Percentiles rank a stretch among this genome's conserved stretches.
These are phyloP conservation scores for Platycheirus albimanus DNA, from an alignment of 2,888 invertebrate genomes.

Conservation along the genomic window DNA sequence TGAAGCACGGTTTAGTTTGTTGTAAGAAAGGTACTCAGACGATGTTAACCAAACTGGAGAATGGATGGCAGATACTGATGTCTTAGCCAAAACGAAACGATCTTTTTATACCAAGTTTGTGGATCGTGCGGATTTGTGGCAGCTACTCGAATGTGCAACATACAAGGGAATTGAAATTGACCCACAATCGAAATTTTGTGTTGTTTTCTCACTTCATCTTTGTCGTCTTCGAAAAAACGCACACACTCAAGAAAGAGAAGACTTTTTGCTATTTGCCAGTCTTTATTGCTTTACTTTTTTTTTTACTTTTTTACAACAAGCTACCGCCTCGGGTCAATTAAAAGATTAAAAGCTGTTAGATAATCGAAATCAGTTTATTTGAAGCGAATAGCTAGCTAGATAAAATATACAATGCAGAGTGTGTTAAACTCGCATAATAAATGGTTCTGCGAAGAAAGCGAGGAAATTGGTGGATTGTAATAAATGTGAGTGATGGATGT, in stretches of 20 bases:
- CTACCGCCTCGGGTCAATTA: constrained; percentile 62
- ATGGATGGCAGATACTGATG: constrained; percentile 64
- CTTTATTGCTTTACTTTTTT: constrained; percentile 29
- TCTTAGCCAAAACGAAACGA: constrained; percentile 56
- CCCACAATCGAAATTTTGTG: constrained; percentile 60
- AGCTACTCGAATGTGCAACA: constrained; percentile 66
- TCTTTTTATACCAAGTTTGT: constrained; percentile 64
- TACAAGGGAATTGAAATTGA: constrained; percentile 57
- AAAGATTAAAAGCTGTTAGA: constrained; percentile 66
- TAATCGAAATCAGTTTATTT: constrained; percentile 49
- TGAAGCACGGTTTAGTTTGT: constrained; percentile 43
- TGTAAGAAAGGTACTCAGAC: constrained; percentile 52
- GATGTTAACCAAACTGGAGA: constrained; percentile 64
- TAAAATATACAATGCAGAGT: constrained; percentile 5
- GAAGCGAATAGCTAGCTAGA: constrained; percentile 35
- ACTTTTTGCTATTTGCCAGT: constrained; percentile 44
- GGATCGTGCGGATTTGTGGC: constrained; percentile 49
- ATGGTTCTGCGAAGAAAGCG: constrained; percentile 62
- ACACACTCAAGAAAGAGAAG: constrained; percentile 25
- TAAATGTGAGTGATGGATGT: constrained; percentile 29
- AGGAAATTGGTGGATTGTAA: constrained; percentile 49
- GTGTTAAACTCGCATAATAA: constrained; percentile 15
- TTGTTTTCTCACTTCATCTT: constrained; percentile 19
- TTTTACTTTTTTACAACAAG: constrained; percentile 48
- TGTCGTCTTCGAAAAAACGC: constrained; percentile 24